Base-by-base conservation (phyloP, 2,888 invertebrate genomes). In the Ophraella communa region DNA sequence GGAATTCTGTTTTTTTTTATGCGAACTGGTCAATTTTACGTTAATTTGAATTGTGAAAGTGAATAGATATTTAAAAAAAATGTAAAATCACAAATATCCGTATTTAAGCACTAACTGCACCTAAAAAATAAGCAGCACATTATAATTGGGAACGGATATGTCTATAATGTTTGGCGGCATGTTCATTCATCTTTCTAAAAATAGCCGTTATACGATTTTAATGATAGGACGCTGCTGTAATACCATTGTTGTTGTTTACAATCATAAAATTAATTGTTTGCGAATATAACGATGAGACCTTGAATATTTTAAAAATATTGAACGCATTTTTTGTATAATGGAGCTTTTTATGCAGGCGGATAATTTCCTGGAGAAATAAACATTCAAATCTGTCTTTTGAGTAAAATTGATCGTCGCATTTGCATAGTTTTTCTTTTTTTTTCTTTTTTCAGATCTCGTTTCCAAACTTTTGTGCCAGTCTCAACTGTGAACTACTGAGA, bases 241-340 rank as follows among this genome's bases (percentile, higher is more conserved):
- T 53, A 27, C 20, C 53, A 53, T 53, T 53, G 53, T 53, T 53
- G 53, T 35, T 53, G 53, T 53, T 53, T 53, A 53, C 53, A 53
- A 39, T 53, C 53, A 39, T 53, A 53, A 53, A 53, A 21, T 35
- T 53, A 53, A 53, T 53, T 53, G 35, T 5, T 39, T 39, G 39
- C 35, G 8, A 53, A 49, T 24, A 24, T 49, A 14, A 21, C 7
- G 3, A 39, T n/a, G 39, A 21, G 53, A 39, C 53, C 53, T 53
- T 53, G 39, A 20, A 39, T 49, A 14, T 24, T 14, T 49, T 3
- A 47, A 47, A 47, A 47, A 47, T 21, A 11, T 21, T 21, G 21
- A 47, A 21, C n/a, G n/a, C 45, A 47, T 21, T 47, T 47, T 20
- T 11, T 47, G 7, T 11, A 47, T 10, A 21, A 17, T n/a, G n/a